A percentile compares a stretch with the other conserved stretches of the same genome.
phyloP scores from a whole-genome alignment of 2,888 invertebrate species.

The Zygaena filipendulae region DNA sequence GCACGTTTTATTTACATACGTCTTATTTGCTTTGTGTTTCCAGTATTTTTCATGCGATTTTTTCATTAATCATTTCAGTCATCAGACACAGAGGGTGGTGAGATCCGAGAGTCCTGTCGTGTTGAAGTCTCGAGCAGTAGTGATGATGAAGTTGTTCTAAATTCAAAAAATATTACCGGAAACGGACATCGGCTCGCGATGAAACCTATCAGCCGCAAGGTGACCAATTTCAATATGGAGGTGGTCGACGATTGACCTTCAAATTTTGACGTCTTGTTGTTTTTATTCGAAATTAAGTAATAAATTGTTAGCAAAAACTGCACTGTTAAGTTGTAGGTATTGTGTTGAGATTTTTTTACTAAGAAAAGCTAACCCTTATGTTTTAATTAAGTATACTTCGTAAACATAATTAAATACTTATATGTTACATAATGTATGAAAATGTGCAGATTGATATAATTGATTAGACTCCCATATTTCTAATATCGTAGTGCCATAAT shows the following conservation, averaged over 20 bases:
- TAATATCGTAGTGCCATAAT: too few relatives aligned
- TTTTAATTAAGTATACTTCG: neutral
- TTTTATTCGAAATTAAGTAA: too few relatives aligned
- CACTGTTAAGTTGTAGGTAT: too few relatives aligned
- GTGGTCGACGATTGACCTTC: conserved; percentile 46
- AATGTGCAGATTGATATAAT: too few relatives aligned
- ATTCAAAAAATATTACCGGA: conserved; percentile 34
- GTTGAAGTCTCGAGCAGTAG: conserved; percentile 51
- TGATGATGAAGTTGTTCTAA: conserved; percentile 53
- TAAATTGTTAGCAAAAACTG: too few relatives aligned
- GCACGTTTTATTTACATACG: too few relatives aligned
- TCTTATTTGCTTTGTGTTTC: too few relatives aligned
- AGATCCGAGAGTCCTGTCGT: conserved; percentile 36
- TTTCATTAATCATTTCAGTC: conserved; percentile 42
- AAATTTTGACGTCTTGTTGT: conserved; percentile 10
- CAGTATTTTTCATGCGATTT: too few relatives aligned
- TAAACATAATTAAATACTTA: too few relatives aligned
- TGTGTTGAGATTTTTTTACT: too few relatives aligned
- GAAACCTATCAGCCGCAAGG: conserved; percentile 46
- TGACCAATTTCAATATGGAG: conserved; percentile 48
- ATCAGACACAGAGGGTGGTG: conserved; percentile 44
- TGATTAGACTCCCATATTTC: too few relatives aligned
- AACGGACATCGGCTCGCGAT: conserved; percentile 45
- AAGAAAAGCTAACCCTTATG: neutral
- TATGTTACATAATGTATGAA: too few relatives aligned